A percentile compares a stretch with the other conserved stretches of the same genome.
phyloP scores from a whole-genome alignment of 2,888 invertebrate species.

The Drosophila differens region DNA sequence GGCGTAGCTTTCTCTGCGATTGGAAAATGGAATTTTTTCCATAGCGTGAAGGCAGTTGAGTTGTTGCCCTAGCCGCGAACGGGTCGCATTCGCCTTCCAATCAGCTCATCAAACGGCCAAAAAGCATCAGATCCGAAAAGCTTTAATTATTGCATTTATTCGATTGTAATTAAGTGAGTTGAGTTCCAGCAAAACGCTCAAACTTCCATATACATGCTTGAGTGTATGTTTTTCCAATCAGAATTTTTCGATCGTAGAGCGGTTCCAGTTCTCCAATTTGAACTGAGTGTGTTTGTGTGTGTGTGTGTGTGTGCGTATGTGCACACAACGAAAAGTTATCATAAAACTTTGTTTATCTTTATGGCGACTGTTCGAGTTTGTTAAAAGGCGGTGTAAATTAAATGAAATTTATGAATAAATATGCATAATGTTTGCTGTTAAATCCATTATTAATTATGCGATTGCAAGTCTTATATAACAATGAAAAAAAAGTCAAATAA shows the following conservation, averaged over 20 bases:
- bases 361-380: slow-evolving; percentile 33
- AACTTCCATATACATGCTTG: slow-evolving; percentile 9
- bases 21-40: slow-evolving; percentile 75
- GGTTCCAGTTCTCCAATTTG: slow-evolving; percentile 3
- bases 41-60: slow-evolving; percentile 56
- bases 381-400: slow-evolving; percentile 11
- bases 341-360: slow-evolving; percentile 68
- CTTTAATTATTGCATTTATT: slow-evolving; percentile 30
- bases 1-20: slow-evolving; percentile 66
- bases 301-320: slow-evolving; percentile 9
- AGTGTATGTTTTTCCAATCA: slow-evolving; percentile 24
- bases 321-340: slow-evolving; percentile 58
- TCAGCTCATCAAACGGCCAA: slow-evolving; percentile 28
- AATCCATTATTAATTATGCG: slow-evolving; percentile 33
- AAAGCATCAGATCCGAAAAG: slow-evolving; percentile 10
- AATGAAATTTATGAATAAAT: slow-evolving; percentile 10
- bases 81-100: slow-evolving; percentile 55
- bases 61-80: slow-evolving; percentile 66
- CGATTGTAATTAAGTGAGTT: slow-evolving; percentile 46
- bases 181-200: slow-evolving; percentile 1
- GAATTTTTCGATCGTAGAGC: slow-evolving; percentile 5
- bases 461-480: slow-evolving; percentile 65
- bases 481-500: slow-evolving; percentile 30
- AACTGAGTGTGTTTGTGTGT: slow-evolving; percentile 3
- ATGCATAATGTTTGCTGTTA: slow-evolving; percentile 12